These are phyloP conservation scores for Pachliopta kotzebuea DNA, from an alignment of 2,888 invertebrate genomes.

Conservation along the genomic window DNA sequence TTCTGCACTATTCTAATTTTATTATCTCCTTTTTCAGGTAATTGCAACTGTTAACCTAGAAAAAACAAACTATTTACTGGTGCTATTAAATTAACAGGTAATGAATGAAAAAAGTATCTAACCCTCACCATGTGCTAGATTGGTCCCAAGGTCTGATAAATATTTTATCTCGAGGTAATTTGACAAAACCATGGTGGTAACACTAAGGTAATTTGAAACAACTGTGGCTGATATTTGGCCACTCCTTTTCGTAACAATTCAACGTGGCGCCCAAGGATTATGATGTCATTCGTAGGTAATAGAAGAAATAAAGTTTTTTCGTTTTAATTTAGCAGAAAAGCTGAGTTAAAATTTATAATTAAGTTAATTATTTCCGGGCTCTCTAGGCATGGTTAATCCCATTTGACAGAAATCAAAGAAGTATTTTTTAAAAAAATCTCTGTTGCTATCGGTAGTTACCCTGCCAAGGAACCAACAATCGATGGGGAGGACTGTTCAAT, in stretches of 20 bases:
- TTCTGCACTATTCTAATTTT: not conserved
- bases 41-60: slow-evolving; percentile 19
- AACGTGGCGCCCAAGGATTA: slow-evolving; percentile 13
- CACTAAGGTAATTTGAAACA: slow-evolving; percentile 18
- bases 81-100: slow-evolving; percentile 12
- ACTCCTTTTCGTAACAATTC: slow-evolving; percentile 16
- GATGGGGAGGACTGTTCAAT: too few species aligned
- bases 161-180: slow-evolving; percentile 15
- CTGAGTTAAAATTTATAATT: slow-evolving; percentile 17
- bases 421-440: too few species aligned
- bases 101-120: slow-evolving; percentile 7
- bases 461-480: too few species aligned
- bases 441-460: too few species aligned
- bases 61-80: slow-evolving; percentile 5
- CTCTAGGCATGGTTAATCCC: slow-evolving; percentile 15
- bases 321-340: slow-evolving; percentile 22
- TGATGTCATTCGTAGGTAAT: slow-evolving; percentile 27
- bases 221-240: slow-evolving; percentile 19
- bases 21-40: slow-evolving; percentile 26
- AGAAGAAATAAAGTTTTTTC: slow-evolving; percentile 18
- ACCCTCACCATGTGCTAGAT: slow-evolving; percentile 9
- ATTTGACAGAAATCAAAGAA: slow-evolving; percentile 15
- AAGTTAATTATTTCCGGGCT: slow-evolving; percentile 23
- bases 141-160: slow-evolving; percentile 20
- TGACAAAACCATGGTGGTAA: slow-evolving; percentile 9